Evolutionary conservation across 2,113 vertebrate species (phyloP).

Genomic region (Piprites chloris): DNA sequence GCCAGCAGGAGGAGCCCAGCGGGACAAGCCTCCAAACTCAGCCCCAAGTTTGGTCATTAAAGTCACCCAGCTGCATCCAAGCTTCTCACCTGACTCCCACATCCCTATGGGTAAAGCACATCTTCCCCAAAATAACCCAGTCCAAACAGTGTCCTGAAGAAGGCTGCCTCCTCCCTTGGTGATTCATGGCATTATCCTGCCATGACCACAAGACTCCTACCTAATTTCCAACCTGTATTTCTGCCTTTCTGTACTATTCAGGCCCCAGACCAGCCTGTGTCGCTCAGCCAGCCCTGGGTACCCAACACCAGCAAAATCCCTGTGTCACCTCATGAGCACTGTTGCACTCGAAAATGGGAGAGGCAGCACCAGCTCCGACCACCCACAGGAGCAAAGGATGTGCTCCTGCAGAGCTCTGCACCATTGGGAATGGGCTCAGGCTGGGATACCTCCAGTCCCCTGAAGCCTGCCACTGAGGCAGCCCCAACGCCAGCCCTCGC

Average conservation of each 20-base stretch:
- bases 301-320: accelerated
- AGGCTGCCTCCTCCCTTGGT: not conserved
- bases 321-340: not conserved
- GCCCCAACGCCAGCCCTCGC: accelerated
- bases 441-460: not conserved
- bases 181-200: not conserved
- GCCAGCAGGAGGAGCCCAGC: not conserved
- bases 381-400: not conserved
- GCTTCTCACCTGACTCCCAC: accelerated
- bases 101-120: accelerated
- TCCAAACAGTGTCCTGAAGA: not conserved
- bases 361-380: accelerated
- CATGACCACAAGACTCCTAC: not conserved
- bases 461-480: accelerated
- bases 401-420: not conserved
- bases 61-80: not conserved
- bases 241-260: not conserved
- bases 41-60: not conserved
- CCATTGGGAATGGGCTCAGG: not conserved
- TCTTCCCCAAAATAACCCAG: not conserved
- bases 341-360: not conserved
- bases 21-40: not conserved
- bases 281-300: not conserved
- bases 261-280: not conserved
- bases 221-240: not conserved